Conservation (phyloP, 92 coral and sea anemone species). For the Phenganax subtilis region DNA sequence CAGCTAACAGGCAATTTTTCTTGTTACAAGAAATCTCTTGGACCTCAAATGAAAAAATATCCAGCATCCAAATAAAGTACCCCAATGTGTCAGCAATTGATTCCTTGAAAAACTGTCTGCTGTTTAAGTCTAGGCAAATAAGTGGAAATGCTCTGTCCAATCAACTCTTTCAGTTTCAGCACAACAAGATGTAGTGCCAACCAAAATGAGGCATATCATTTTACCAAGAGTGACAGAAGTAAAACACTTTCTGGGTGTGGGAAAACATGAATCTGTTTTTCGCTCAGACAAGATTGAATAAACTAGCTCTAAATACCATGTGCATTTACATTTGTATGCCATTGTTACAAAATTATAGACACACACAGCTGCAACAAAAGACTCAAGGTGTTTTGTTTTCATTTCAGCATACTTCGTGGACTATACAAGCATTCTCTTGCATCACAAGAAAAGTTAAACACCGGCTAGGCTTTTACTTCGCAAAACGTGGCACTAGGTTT, state of each 20-base stretch:
- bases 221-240: conserved; percentile 1
- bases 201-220: background rate
- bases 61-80: too few relatives aligned
- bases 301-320: background rate
- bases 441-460: too few relatives aligned
- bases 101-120: background rate
- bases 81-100: too few relatives aligned
- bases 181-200: background rate
- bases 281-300: background rate
- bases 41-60: too few relatives aligned
- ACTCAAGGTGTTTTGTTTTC: too few relatives aligned
- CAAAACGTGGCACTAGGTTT: too few relatives aligned
- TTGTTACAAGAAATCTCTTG: too few relatives aligned
- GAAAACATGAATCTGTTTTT: background rate
- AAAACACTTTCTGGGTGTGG: background rate
- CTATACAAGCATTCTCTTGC: too few relatives aligned
- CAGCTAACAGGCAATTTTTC: too few relatives aligned
- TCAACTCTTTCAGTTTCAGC: background rate
- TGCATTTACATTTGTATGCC: background rate
- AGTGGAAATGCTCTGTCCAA: background rate
- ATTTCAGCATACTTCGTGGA: too few relatives aligned
- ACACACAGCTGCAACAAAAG: too few relatives aligned
- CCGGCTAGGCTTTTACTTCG: too few relatives aligned
- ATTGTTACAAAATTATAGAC: conserved; percentile 1
- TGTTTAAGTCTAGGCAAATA: background rate